These are phyloP conservation scores for Hermodice carunculata DNA, from an alignment of 2,888 invertebrate species.

Conservation along the genomic window DNA sequence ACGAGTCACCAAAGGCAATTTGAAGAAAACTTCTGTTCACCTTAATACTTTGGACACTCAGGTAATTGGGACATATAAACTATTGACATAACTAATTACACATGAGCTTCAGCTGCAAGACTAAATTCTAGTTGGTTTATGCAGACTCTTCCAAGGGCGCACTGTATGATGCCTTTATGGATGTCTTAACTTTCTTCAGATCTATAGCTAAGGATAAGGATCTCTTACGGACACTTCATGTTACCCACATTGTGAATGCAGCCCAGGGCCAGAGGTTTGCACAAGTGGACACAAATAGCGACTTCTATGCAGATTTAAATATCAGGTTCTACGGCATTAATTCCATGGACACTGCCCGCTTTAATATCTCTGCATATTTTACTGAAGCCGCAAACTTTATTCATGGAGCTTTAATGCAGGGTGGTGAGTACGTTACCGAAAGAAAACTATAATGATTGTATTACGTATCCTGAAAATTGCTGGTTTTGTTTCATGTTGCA, in stretches of 20 bases:
- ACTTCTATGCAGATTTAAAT: slow-evolving; percentile 80
- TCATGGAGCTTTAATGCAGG: slow-evolving; percentile 74
- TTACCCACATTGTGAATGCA: slow-evolving; percentile 88
- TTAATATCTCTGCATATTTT: slow-evolving; percentile 86
- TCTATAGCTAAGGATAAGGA: slow-evolving; percentile 83
- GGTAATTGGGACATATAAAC: too few species aligned
- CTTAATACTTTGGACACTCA: too few species aligned
- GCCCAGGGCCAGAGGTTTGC: slow-evolving; percentile 80
- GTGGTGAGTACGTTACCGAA: slow-evolving; percentile 43
- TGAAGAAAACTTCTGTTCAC: too few species aligned
- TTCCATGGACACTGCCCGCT: slow-evolving; percentile 82
- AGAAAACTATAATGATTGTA: neutral
- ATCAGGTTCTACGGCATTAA: slow-evolving; percentile 85
- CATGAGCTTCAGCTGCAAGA: too few species aligned
- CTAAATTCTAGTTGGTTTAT: too few species aligned
- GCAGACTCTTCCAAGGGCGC: too few species aligned
- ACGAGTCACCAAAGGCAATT: too few species aligned
- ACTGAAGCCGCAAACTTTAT: slow-evolving; percentile 85
- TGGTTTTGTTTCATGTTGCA: too few species aligned
- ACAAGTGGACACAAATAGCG: slow-evolving; percentile 83
- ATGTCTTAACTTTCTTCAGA: too few species aligned
- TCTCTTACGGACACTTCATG: slow-evolving; percentile 80
- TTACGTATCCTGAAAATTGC: too few species aligned
- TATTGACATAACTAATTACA: too few species aligned
- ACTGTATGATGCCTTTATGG: too few species aligned